phyloP scores from a whole-genome alignment of 2,113 vertebrate genomes.

The Maccullochella peelii region DNA sequence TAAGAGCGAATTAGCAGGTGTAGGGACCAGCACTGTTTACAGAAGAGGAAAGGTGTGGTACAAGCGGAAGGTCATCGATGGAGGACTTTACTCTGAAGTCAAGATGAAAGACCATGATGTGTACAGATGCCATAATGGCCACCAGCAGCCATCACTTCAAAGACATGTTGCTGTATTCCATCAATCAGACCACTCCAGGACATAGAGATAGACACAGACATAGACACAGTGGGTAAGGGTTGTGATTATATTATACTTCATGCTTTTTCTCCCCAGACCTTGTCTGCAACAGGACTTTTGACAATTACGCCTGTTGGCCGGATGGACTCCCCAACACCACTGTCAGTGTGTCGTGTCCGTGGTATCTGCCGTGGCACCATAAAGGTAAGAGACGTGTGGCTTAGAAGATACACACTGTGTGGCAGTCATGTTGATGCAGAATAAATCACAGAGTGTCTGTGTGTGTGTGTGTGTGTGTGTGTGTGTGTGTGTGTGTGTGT shows the following conservation, averaged over 20 bases:
- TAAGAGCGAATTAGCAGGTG: not conserved
- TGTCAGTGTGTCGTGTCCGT: constrained; percentile 92
- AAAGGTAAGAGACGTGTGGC: constrained; percentile 81
- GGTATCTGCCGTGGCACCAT: constrained; percentile 93
- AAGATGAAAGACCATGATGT: constrained; percentile 54
- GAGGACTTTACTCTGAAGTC: constrained; percentile 13
- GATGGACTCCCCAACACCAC: constrained; percentile 92
- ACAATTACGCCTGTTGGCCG: constrained; percentile 93
- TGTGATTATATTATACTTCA: not conserved
- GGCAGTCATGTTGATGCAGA: not conserved
- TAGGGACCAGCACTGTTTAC: not conserved
- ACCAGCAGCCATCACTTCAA: constrained; percentile 36
- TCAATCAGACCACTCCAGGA: not conserved
- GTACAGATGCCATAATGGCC: constrained; percentile 3
- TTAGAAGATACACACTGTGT: not conserved
- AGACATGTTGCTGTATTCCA: constrained; percentile 5
- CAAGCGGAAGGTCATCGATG: not conserved
- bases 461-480: constrained; percentile 30
- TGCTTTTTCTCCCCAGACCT: constrained; percentile 80
- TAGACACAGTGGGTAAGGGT: too few relatives aligned
- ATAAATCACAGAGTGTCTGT: constrained; percentile 25
- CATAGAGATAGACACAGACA: not conserved
- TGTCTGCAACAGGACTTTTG: constrained; percentile 93
- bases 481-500: constrained; percentile 26
- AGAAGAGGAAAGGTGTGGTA: constrained; percentile 35